These are phyloP conservation scores for Erynnis tages DNA, from an alignment of 2,888 invertebrate species.

Conservation along the genomic window DNA sequence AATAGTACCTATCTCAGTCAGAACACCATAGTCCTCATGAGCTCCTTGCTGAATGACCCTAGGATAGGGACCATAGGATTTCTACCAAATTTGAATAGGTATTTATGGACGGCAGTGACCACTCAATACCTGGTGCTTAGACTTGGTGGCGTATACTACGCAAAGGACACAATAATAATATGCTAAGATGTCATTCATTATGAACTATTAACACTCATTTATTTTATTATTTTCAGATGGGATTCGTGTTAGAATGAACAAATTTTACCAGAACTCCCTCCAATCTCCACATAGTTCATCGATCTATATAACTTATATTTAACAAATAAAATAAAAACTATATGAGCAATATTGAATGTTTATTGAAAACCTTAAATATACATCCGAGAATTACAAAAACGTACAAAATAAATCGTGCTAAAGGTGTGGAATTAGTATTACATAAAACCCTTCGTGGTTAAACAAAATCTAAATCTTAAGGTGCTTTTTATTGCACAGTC, in stretches of 20 bases:
- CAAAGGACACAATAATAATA: no score
- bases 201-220: not conserved
- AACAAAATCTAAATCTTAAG: not conserved
- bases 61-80: no score
- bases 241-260: slow-evolving; percentile 39
- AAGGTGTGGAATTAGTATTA: not conserved
- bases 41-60: no score
- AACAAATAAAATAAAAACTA: not conserved
- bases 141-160: no score
- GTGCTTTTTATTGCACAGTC: no score
- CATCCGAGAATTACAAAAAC: slow-evolving; percentile 13
- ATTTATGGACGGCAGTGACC: no score
- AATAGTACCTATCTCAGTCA: no score
- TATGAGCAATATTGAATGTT: slow-evolving; percentile 13
- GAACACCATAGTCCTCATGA: no score
- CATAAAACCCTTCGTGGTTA: not conserved
- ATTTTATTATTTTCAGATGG: slow-evolving; percentile 51
- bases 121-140: no score
- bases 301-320: not conserved
- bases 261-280: not conserved
- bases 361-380: slow-evolving; percentile 20
- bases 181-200: no score
- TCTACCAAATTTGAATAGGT: no score
- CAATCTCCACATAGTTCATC: slow-evolving; percentile 16
- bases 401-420: not conserved